These are phyloP conservation scores for Hydropsyche betteni DNA, from an alignment of 2,888 invertebrate species.

Conservation along the genomic window DNA sequence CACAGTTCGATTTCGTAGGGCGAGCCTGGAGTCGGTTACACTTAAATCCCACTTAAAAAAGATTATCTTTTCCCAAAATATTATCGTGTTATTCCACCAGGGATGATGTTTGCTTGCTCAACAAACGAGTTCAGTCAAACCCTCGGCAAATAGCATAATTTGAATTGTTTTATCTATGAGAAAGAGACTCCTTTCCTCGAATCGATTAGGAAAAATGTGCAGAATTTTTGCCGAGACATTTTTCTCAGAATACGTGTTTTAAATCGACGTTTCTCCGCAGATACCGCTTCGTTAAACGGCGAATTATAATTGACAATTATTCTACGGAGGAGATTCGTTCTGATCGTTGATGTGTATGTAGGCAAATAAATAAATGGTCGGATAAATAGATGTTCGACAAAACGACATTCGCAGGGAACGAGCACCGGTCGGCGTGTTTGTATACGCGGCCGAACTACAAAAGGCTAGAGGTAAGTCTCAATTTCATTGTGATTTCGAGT, in stretches of 20 bases:
- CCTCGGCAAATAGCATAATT: background rate
- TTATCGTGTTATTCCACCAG: conserved; percentile 44
- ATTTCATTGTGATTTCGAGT: conserved; percentile 35
- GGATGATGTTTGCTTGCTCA: conserved; percentile 42
- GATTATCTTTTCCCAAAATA: conserved; percentile 47
- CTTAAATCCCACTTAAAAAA: conserved; percentile 46
- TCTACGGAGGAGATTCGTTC: no score
- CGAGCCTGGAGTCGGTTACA: conserved; percentile 38
- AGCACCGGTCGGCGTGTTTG: background rate
- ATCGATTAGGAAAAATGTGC: no score
- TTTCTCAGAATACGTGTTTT: no score
- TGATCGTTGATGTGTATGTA: no score
- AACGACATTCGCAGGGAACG: background rate
- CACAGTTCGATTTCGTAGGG: conserved; percentile 2
- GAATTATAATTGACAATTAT: no score
- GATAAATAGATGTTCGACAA: no score
- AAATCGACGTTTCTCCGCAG: no score
- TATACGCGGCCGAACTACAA: conserved; percentile 1
- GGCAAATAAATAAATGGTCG: background rate
- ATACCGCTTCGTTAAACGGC: no score
- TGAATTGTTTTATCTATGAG: background rate
- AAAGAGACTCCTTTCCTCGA: no score
- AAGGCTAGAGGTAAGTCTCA: conserved; percentile 27
- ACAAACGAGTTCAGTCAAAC: background rate
- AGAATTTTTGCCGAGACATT: no score